Conservation (phyloP, 2,888 invertebrate genomes). For the Deilephila porcellus region DNA sequence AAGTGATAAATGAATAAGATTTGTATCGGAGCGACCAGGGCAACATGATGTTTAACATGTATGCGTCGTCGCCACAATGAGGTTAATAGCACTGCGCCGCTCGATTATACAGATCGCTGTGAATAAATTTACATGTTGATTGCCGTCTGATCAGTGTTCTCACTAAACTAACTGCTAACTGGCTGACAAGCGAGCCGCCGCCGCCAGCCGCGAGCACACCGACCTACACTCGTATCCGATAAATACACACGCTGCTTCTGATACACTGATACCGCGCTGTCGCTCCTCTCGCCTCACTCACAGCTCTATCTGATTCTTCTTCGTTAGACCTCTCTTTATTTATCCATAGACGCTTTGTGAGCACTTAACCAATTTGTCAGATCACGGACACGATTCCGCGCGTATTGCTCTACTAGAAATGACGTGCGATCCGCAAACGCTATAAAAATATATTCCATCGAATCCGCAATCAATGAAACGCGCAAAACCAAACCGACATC, state of each 20-base stretch:
- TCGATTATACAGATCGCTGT: conserved; percentile 77
- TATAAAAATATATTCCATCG: conserved; percentile 33
- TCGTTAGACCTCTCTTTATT: neutral
- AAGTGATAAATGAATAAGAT: conserved; percentile 64
- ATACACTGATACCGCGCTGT: neutral
- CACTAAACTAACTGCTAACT: conserved; percentile 70
- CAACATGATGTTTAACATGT: conserved; percentile 67
- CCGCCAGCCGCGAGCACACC: no score
- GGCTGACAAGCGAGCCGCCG: conserved; percentile 56
- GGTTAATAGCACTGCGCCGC: conserved; percentile 75
- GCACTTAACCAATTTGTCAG: conserved; percentile 3
- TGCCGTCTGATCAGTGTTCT: conserved; percentile 72
- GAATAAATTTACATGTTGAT: conserved; percentile 83
- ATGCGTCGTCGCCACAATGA: conserved; percentile 67
- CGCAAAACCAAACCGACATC: conserved; percentile 56
- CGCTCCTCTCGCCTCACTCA: conserved; percentile 49
- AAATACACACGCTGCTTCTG: conserved; percentile 46
- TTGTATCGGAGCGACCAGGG: conserved; percentile 60
- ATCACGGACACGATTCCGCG: conserved; percentile 1
- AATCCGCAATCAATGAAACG: conserved; percentile 41
- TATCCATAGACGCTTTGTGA: neutral
- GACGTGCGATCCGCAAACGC: conserved; percentile 8
- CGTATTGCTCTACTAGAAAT: neutral
- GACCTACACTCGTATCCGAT: conserved; percentile 55
- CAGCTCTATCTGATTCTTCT: conserved; percentile 52